Conservation (phyloP, 2,797 vertebrate genomes). For the Mormyrus hasselquistii region DNA sequence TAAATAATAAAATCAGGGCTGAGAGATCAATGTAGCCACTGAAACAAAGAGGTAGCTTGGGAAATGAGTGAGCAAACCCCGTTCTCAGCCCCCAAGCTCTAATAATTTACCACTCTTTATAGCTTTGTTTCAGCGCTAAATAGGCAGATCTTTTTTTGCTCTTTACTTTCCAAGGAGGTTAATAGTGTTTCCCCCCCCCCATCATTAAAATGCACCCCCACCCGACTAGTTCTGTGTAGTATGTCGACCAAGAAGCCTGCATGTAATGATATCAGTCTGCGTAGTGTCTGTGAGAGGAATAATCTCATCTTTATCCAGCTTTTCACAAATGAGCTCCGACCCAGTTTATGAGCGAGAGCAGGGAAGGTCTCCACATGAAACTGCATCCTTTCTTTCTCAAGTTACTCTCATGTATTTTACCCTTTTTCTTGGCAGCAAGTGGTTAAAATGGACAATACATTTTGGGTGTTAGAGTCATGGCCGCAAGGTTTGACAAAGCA, state of each 20-base stretch:
- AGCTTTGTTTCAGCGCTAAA: slow-evolving; percentile 9
- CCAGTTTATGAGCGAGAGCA: neutral
- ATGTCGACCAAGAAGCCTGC: neutral
- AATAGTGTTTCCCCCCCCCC: neutral
- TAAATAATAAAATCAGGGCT: slow-evolving; percentile 11
- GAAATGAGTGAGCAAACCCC: neutral
- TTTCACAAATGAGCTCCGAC: neutral
- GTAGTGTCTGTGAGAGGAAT: neutral
- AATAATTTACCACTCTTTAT: slow-evolving; percentile 2
- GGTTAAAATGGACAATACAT: neutral
- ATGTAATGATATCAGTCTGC: neutral
- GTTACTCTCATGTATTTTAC: neutral
- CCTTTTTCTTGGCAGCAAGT: neutral
- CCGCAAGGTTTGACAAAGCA: neutral
- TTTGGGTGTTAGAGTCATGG: neutral
- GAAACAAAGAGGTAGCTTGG: neutral
- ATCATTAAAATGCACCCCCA: neutral
- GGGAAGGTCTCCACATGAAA: neutral
- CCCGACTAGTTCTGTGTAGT: neutral
- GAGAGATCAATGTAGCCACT: neutral
- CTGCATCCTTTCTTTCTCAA: neutral
- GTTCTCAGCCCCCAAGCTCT: neutral
- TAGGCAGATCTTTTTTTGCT: neutral
- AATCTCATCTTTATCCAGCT: neutral
- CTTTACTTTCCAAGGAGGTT: slow-evolving; percentile 1